phyloP scores from a whole-genome alignment of 2,797 vertebrate species.

The Danionella dracula region DNA sequence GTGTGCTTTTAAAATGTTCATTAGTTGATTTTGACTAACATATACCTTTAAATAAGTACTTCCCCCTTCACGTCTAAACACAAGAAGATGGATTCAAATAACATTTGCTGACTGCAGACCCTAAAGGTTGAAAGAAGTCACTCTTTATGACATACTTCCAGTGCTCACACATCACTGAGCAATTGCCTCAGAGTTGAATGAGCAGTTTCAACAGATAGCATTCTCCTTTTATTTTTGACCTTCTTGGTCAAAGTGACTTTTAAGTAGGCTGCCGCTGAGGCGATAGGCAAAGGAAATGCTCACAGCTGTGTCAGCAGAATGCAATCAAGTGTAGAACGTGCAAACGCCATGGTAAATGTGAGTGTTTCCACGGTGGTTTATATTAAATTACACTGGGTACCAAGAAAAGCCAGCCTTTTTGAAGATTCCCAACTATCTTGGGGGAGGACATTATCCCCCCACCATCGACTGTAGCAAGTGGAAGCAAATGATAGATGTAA shows the following conservation, averaged over 20 bases:
- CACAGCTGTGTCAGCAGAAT: conserved; percentile 40
- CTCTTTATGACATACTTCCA: background rate
- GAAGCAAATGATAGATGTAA: background rate
- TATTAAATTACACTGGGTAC: conserved; percentile 34
- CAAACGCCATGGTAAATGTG: conserved; percentile 25
- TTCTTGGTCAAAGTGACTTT: background rate
- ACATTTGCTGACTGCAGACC: background rate
- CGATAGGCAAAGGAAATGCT: conserved; percentile 1
- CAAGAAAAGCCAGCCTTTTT: conserved; percentile 29
- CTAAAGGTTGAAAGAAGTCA: background rate
- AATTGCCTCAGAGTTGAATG: background rate
- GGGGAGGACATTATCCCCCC: background rate
- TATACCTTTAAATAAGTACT: too few species aligned
- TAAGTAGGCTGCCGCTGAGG: conserved; percentile 12
- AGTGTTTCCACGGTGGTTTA: conserved; percentile 31
- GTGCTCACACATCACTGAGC: background rate
- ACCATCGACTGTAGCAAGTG: background rate
- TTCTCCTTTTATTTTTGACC: background rate
- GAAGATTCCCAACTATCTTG: conserved; percentile 1
- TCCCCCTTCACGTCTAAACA: too few species aligned
- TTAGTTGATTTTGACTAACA: too few species aligned
- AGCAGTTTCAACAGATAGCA: background rate
- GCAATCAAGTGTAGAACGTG: conserved; percentile 41
- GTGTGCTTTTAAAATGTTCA: too few species aligned
- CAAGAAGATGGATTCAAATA: background rate